Base-by-base conservation (phyloP, 2,113 vertebrate species). In the Cynoglossus semilaevis region DNA sequence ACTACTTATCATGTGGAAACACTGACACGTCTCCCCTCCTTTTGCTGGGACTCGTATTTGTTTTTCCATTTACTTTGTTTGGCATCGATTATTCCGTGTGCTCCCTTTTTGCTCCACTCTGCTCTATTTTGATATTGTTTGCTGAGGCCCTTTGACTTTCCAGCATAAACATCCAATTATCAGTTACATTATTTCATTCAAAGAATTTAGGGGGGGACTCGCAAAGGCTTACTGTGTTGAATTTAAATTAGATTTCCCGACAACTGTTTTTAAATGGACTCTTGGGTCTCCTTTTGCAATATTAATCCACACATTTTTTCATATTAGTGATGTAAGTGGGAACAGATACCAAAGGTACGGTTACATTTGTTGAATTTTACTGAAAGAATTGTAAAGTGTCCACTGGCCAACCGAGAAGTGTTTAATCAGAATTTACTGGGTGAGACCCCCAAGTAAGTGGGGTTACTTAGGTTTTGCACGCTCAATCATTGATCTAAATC, bases 401-500 rank as follows among this genome's bases (percentile, higher is more conserved):
- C 22, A 8, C 44, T 15, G 34, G 36, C 37, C 58, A 47, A 45
- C 40, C 15, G 46, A 50, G 56, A 72, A 76, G 7, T 1, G 7
- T 49, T 44, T 15, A 65, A 56, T 80, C 63, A 67, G 37, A 29
- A 49, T 51, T 19, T 13, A 41, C 51, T 15, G 4, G n/a, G 22
- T 6, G 22, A 29, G 22, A 29, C 22, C 22, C 22, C 22, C 22
- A 29, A 29, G 22, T 29, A 29, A 29, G 22, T 29, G 22, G 22
- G 22, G 22, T 29, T 29, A 29, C 22, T 29, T 29, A 29, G 22
- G 22, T 29, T 2, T 6, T 29, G 6, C 22, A 2, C 2, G 22
- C 22, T 29, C 22, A 29, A 29, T 29, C 22, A 29, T 29, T 29
- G 22, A 29, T 29, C 59, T 66, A 68, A 85, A 80, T 86, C 80